Conservation (phyloP, 2,113 vertebrate species). For the Myodes glareolus region DNA sequence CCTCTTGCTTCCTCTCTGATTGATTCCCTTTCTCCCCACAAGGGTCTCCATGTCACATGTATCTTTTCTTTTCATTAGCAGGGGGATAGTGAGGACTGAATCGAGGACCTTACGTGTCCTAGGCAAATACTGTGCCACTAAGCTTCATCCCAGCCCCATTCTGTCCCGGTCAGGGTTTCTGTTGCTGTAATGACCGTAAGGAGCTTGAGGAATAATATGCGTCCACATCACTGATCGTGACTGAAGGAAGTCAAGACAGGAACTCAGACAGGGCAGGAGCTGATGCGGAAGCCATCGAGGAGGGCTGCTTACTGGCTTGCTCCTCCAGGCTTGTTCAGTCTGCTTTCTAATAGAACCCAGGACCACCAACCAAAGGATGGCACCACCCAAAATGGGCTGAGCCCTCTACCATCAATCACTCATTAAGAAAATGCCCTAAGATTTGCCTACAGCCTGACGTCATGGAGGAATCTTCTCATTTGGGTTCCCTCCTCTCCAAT, state of each 20-base stretch:
- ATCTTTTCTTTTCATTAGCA: not conserved
- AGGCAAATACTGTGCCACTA: not conserved
- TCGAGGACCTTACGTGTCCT: not conserved
- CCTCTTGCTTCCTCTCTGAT: not conserved
- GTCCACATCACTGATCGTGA: not conserved
- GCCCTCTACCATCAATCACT: not conserved
- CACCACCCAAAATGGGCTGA: not conserved
- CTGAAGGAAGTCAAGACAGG: not conserved
- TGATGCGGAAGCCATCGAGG: not conserved
- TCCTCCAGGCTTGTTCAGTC: not conserved
- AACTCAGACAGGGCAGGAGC: not conserved
- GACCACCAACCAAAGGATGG: not conserved
- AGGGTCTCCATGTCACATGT: not conserved
- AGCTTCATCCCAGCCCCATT: not conserved
- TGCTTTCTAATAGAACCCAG: not conserved
- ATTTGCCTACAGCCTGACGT: not conserved
- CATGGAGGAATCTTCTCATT: not conserved
- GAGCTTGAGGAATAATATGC: not conserved
- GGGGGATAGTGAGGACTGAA: not conserved
- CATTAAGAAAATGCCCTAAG: not conserved
- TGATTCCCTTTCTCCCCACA: not conserved
- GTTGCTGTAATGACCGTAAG: not conserved
- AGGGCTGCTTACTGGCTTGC: not conserved
- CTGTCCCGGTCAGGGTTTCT: not conserved
- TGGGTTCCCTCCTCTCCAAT: not conserved